These are phyloP conservation scores for Phalacrocorax aristotelis DNA, from an alignment of 2,113 vertebrate genomes.

Conservation along the genomic window DNA sequence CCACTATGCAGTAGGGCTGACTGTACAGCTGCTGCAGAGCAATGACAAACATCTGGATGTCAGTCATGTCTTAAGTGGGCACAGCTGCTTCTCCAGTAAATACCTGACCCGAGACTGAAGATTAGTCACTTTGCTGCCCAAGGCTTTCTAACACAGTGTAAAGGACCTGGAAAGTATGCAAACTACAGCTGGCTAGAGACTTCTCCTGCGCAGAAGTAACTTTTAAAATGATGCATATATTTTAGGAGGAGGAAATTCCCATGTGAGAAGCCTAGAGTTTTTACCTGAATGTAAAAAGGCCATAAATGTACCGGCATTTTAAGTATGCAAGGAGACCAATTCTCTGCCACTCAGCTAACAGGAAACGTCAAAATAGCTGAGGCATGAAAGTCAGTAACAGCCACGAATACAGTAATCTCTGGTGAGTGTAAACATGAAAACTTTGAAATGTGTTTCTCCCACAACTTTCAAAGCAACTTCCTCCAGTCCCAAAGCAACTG, in stretches of 20 bases:
- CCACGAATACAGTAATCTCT: slow-evolving; percentile 4
- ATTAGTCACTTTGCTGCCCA: not conserved
- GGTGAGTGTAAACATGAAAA: not conserved
- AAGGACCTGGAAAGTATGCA: not conserved
- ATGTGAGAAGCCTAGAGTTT: not conserved
- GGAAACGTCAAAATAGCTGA: slow-evolving; percentile 28
- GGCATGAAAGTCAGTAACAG: slow-evolving; percentile 17
- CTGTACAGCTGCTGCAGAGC: not conserved
- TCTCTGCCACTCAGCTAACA: slow-evolving; percentile 13
- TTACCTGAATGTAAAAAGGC: not conserved
- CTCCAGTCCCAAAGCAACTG: not conserved
- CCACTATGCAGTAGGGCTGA: not conserved
- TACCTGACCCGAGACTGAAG: not conserved
- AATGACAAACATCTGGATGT: not conserved
- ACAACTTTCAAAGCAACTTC: not conserved
- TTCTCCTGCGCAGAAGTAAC: not conserved
- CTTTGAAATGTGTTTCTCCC: not conserved
- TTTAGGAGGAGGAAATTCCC: not conserved
- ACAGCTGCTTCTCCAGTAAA: not conserved
- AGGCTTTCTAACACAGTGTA: not conserved
- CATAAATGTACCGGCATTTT: not conserved
- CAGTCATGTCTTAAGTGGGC: not conserved
- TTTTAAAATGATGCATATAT: not conserved
- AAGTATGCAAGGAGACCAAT: not conserved
- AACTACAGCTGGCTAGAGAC: not conserved